phyloP scores from a whole-genome alignment of 2,113 vertebrate genomes.

The Nyctibius bracteatus region DNA sequence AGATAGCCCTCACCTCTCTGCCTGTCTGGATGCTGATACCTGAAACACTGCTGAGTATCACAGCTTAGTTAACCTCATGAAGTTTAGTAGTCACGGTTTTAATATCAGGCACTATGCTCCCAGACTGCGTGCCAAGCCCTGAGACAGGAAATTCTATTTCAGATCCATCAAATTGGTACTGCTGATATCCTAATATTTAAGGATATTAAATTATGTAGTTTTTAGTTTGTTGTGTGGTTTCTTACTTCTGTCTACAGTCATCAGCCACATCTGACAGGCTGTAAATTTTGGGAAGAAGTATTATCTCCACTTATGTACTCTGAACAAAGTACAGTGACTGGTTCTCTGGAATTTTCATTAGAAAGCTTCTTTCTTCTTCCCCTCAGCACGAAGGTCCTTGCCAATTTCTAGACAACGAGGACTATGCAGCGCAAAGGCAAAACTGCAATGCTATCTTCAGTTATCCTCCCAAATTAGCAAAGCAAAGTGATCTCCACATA shows the following conservation, averaged over 20 bases:
- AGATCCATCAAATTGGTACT: background rate
- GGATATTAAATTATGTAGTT: background rate
- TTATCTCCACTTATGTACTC: background rate
- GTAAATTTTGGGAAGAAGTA: background rate
- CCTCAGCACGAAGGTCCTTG: background rate
- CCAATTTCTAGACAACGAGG: background rate
- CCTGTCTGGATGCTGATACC: background rate
- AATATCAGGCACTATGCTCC: background rate
- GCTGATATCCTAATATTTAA: background rate
- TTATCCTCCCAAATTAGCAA: background rate
- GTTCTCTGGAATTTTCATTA: background rate
- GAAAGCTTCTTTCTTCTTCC: background rate
- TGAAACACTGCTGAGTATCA: background rate
- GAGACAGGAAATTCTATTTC: slow-evolving; percentile 1
- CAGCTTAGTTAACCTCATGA: background rate
- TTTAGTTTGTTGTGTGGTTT: background rate
- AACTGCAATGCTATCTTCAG: background rate
- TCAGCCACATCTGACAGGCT: background rate
- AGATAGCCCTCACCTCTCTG: background rate
- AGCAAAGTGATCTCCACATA: background rate
- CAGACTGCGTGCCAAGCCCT: background rate
- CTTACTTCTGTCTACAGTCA: background rate
- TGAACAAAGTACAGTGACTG: background rate
- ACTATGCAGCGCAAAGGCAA: background rate
- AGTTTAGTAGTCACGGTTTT: background rate